Conservation (phyloP, 2,113 vertebrate genomes). For the Gnathonemus longibarbis region DNA sequence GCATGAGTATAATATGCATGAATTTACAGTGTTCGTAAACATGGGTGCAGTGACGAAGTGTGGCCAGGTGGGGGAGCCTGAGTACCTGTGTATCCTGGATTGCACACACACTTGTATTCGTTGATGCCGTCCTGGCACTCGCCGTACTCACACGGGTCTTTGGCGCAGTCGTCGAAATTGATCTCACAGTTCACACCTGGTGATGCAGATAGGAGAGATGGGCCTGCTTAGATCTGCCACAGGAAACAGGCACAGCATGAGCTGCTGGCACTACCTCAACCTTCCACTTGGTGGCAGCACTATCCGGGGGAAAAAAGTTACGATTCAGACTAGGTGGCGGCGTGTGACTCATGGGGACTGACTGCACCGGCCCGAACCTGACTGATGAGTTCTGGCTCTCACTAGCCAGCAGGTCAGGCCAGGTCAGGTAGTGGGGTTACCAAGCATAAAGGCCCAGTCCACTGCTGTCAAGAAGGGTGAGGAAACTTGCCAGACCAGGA, state of each 20-base stretch:
- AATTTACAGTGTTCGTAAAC: background rate
- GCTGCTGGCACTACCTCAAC: background rate
- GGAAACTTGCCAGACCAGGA: background rate
- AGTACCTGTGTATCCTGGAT: constrained; percentile 82
- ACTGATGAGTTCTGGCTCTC: background rate
- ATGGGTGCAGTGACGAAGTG: background rate
- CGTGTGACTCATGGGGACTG: background rate
- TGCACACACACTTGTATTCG: constrained; percentile 78
- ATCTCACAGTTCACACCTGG: constrained; percentile 84
- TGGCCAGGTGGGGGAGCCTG: background rate
- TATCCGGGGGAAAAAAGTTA: background rate
- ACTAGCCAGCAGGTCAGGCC: background rate
- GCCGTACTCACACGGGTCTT: constrained; percentile 77
- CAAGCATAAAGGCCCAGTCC: background rate
- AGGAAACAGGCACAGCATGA: background rate
- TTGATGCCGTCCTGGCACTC: constrained; percentile 82
- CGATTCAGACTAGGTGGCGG: background rate
- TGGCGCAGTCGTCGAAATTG: constrained; percentile 84
- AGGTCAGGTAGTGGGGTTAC: background rate
- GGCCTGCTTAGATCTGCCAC: background rate
- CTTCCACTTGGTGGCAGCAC: background rate
- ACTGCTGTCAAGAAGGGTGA: background rate
- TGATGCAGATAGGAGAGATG: constrained; percentile 21
- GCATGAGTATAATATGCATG: background rate
- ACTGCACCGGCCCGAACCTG: background rate